Percentiles rank a stretch among this genome's conserved stretches.
Conservation (phyloP, 2,888 invertebrate species). For the Creontiades dilutus region DNA sequence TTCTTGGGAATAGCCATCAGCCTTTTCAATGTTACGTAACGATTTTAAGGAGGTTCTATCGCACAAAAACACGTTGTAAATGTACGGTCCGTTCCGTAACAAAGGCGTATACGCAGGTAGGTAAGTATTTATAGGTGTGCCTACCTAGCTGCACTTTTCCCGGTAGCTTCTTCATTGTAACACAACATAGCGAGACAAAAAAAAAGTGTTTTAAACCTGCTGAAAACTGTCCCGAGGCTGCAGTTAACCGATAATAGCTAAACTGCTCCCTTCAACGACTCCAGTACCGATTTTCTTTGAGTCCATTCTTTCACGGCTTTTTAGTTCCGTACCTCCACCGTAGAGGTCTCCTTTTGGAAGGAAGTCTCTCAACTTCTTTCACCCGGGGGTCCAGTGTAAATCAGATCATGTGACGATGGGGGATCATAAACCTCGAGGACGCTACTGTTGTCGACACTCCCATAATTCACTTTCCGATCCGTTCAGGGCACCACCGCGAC, state of each 20-base stretch:
- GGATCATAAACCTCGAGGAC: constrained; percentile 35
- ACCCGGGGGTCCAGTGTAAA: constrained; percentile 38
- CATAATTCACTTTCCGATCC: constrained; percentile 71
- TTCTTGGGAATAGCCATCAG: too few relatives aligned
- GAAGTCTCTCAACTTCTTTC: constrained; percentile 40
- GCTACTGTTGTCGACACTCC: constrained; percentile 65
- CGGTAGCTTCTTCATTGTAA: neutral
- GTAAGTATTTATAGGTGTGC: neutral
- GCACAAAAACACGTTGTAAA: neutral
- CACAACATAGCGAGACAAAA: neutral
- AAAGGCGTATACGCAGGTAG: neutral
- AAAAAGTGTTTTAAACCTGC: constrained; percentile 13
- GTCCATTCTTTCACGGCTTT: constrained; percentile 34
- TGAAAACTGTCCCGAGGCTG: constrained; percentile 26
- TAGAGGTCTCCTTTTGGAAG: neutral
- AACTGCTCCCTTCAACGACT: constrained; percentile 10
- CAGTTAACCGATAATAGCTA: constrained; percentile 32
- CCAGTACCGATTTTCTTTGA: constrained; percentile 38
- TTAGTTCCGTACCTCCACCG: constrained; percentile 2
- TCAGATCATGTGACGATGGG: constrained; percentile 47
- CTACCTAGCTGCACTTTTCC: neutral
- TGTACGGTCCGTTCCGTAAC: neutral
- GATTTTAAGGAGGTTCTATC: neutral
- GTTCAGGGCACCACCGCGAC: constrained; percentile 59
- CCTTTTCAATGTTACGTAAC: too few relatives aligned